Percentiles rank a stretch among this genome's conserved stretches.
Evolutionary conservation across 2,797 vertebrate genomes (phyloP).

Genomic region (Bradypodion pumilum): DNA sequence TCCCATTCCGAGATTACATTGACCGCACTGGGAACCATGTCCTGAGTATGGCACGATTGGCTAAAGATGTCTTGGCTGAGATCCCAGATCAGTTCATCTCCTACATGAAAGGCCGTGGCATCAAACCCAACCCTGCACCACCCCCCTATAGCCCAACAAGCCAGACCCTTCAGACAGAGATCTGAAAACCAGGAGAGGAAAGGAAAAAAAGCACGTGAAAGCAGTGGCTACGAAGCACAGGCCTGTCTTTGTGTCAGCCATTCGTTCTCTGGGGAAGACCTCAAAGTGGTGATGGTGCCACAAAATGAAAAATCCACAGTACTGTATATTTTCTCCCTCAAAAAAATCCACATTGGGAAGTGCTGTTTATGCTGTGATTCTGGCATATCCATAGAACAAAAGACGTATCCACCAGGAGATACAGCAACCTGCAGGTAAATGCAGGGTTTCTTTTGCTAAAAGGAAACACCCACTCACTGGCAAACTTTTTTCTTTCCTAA

Average conservation of each 20-base stretch:
- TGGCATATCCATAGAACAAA: neutral
- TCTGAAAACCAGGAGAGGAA: conserved; percentile 75
- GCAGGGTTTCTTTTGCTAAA: conserved; percentile 4
- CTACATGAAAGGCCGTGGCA: conserved; percentile 94
- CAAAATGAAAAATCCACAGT: neutral
- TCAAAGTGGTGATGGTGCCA: neutral
- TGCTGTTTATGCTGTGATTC: neutral
- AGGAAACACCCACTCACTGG: neutral
- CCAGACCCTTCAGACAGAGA: conserved; percentile 84
- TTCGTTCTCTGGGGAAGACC: neutral
- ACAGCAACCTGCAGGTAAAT: neutral
- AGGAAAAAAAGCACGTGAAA: neutral
- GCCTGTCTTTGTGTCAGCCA: neutral
- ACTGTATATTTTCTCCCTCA: neutral
- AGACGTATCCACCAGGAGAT: neutral
- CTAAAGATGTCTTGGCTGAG: conserved; percentile 95
- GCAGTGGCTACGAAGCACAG: neutral
- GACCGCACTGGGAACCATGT: conserved; percentile 90
- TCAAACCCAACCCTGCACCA: conserved; percentile 85
- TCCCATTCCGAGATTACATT: conserved; percentile 94
- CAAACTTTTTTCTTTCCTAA: neutral
- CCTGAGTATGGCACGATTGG: conserved; percentile 93
- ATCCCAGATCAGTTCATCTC: conserved; percentile 97
- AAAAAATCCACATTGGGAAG: conserved; percentile 8
- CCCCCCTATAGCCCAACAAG: conserved; percentile 77